phyloP scores from a whole-genome alignment of 2,113 vertebrate genomes.

The Suncus etruscus region DNA sequence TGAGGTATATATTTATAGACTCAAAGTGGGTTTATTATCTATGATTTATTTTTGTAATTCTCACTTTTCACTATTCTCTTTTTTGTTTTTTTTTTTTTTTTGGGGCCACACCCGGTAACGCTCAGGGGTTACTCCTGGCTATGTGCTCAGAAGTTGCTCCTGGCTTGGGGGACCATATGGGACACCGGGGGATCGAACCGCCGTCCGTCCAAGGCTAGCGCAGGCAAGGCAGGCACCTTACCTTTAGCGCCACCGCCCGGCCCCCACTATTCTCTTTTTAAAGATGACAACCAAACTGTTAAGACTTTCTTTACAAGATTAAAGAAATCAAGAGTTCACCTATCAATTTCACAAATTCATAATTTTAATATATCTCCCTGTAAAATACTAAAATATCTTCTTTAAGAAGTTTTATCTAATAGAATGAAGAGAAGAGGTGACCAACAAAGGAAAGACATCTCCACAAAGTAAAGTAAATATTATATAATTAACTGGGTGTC shows the following conservation, averaged over 20 bases:
- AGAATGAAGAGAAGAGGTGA: neutral
- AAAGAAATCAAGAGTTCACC: conserved; percentile 14
- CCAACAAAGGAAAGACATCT: neutral
- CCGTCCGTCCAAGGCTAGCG: too few species aligned
- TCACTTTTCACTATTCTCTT: neutral
- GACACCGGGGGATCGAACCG: too few species aligned
- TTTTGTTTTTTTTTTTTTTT: too few species aligned
- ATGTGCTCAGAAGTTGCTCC: too few species aligned
- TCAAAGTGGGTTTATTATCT: neutral
- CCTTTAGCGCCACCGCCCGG: too few species aligned
- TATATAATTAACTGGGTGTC: neutral
- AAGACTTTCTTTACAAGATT: neutral
- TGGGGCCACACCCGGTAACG: too few species aligned
- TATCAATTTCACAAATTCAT: neutral
- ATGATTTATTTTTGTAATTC: neutral
- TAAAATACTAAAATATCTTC: neutral
- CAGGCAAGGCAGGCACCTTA: too few species aligned
- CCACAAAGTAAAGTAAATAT: neutral
- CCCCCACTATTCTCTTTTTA: neutral
- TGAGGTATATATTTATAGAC: neutral
- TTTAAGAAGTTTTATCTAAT: neutral
- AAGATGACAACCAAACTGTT: neutral
- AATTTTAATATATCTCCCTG: neutral
- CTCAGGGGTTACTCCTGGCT: too few species aligned
- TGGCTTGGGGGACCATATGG: too few species aligned